Base-by-base conservation (phyloP, 1,140 invertebrate species). In the Sitobion miscanthi region DNA sequence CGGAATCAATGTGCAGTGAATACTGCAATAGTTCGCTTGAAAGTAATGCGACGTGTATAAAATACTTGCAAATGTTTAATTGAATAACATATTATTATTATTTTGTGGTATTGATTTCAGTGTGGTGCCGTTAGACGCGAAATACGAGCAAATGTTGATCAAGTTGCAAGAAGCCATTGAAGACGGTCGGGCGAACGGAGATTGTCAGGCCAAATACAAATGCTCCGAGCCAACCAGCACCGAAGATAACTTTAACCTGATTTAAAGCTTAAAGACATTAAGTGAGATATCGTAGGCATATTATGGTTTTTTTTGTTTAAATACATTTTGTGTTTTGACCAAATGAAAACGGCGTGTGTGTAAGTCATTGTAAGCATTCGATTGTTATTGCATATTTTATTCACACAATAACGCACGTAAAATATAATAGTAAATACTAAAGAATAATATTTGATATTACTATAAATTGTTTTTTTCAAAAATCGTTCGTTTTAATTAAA, bases 111-210 rank as follows among this genome's bases (percentile, higher is more conserved):
- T 91, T 45, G 25, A 52, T 90, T 93, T 45, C 35, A 93, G 91
- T 0, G 49, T 86, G n/a, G 20, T 93, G 6, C 91, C 91, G 17
- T 1, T 93, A 21, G 91, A 93, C 23, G 23, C n/a, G 11, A 93
- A 93, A 45, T 93, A 93, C 38, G 91, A 93, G 35, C 54, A 45
- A 38, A 93, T 86, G 91, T 85, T 93, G 82, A 86, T 77, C n/a
- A 38, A 38, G 30, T n/a, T 93, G 38, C 91, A 93, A 45, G 91
- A 93, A 42, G 91, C 91, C 23, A 93, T 93, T n/a, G 91, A 93
- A 30, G 91, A 93, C 23, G 91, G 91, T 4, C 45, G 91, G 52
- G 91, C 91, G 14, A 21, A 93, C 49, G 91, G 69, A 49, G 77
- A 93, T 42, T 93, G 91, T 42, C 91, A 86, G 35, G 91, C 82